A percentile compares a stretch with the other conserved stretches of the same genome.
phyloP scores from a whole-genome alignment of 2,888 invertebrate genomes.

The Apocheima hispidaria region DNA sequence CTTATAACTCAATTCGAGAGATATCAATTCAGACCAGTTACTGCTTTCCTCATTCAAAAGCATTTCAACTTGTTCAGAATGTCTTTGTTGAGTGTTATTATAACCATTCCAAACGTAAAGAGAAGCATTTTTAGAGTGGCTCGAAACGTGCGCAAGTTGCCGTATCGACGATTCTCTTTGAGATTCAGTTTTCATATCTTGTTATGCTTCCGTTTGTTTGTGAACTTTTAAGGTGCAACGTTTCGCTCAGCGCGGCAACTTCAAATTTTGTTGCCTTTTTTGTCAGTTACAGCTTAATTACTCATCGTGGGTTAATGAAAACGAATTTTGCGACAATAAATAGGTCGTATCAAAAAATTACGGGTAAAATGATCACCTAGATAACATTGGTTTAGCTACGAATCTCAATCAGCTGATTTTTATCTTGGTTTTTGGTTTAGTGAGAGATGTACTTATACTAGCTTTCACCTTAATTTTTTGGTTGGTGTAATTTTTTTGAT shows the following conservation, averaged over 20 bases:
- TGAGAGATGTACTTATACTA: no score
- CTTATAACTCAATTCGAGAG: not conserved
- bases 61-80: conserved; percentile 11
- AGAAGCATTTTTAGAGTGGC: conserved; percentile 20
- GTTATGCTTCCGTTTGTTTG: conserved; percentile 29
- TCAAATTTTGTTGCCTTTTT: not conserved
- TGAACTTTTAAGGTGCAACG: conserved; percentile 28
- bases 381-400: no score
- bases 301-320: no score
- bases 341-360: no score
- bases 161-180: conserved; percentile 32
- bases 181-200: conserved; percentile 17
- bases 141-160: conserved; percentile 30
- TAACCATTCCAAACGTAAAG: conserved; percentile 23
- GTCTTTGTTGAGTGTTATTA: conserved; percentile 19
- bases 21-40: conserved; percentile 5
- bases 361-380: no score
- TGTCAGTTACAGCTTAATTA: no score
- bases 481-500: no score
- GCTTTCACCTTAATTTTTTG: no score
- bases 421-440: no score
- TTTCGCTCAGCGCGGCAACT: not conserved
- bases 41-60: conserved; percentile 1
- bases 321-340: no score
- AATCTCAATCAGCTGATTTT: no score